Evolutionary conservation across 2,113 vertebrate genomes (phyloP).

Genomic region (Electrona antarctica): DNA sequence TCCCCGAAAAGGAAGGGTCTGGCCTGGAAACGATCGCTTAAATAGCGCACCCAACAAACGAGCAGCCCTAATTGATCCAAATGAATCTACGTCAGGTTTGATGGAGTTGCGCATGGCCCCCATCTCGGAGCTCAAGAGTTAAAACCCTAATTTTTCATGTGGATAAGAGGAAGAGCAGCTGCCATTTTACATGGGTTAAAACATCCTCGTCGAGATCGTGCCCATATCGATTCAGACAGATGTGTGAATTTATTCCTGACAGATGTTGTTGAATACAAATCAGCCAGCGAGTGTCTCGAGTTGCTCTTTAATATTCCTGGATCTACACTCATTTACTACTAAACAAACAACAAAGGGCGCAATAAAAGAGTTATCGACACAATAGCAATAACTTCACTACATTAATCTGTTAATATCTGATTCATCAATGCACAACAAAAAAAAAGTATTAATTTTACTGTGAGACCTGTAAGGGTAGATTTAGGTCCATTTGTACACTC

Average conservation of each 20-base stretch:
- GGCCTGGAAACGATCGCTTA: constrained; percentile 69
- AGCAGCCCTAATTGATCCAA: constrained; percentile 74
- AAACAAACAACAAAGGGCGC: constrained; percentile 5
- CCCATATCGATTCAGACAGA: constrained; percentile 25
- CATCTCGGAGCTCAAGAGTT: constrained; percentile 58
- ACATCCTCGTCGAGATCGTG: constrained; percentile 34
- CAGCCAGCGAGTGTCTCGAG: constrained; percentile 20
- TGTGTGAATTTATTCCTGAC: constrained; percentile 23
- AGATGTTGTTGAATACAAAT: constrained; percentile 46
- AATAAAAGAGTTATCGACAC: constrained; percentile 15
- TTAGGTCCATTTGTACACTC: too few species aligned
- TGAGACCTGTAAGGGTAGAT: too few species aligned
- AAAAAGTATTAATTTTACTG: too few species aligned
- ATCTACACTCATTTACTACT: constrained; percentile 7
- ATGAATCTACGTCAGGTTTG: constrained; percentile 72
- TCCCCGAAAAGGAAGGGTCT: constrained; percentile 59
- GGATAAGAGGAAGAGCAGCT: constrained; percentile 33
- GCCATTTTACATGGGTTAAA: constrained; percentile 58
- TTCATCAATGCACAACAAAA: too few species aligned
- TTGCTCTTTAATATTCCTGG: constrained; percentile 22
- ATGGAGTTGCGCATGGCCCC: constrained; percentile 62
- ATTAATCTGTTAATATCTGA: too few species aligned
- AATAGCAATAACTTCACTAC: background rate
- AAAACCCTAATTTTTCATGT: constrained; percentile 57
- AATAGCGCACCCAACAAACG: constrained; percentile 66